Base-by-base conservation (phyloP, 2,888 invertebrate species). In the Prenolepis imparis region DNA sequence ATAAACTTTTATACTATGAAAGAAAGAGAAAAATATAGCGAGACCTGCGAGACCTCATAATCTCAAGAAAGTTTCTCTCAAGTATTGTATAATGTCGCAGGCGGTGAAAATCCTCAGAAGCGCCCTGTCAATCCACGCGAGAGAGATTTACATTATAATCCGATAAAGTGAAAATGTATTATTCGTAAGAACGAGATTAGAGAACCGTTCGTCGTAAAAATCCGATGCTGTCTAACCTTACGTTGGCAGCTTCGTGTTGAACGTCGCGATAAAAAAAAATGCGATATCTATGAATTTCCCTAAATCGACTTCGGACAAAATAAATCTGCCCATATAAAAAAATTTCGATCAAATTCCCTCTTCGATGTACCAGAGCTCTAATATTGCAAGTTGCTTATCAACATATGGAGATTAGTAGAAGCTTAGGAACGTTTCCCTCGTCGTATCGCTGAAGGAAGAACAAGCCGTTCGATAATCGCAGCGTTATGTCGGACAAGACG, bases 51-150 rank as follows among this genome's bases (percentile, higher is more conserved):
- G 39, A 64, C 21, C 74, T 39, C 73, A 70, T 66, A 84, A 73
- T 63, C 73, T 84, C 59, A 59, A 63, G 78, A 80, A 84, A 86
- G 72, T 78, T 86, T n/a, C n/a, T n/a, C 36, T 44, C 82, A 70
- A 52, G n/a, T n/a, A 52, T 52, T n/a, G 75, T 75, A 67, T 85
- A 78, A 85, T 82, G 78, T 57, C 55, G n/a, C 55, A 21, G 63
- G n/a, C 15, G 24, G 18, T 36, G 24, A 64, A 68, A 75, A 57
- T 70, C 64, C 18, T 24, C 15, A 64, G 64, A 75, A 67, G 70
- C 32, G 24, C 57, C 28, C 41, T 36, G 68, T 52, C 55, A 61
- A 70, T 66, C 24, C 48, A 48, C 57, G 8, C 6, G 64, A 41
- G 48, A 70, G 67, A 18, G n/a, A 59, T 59, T 39, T 24, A 15